These are phyloP conservation scores for Dione vanillae DNA, from an alignment of 2,888 invertebrate species.

Conservation along the genomic window DNA sequence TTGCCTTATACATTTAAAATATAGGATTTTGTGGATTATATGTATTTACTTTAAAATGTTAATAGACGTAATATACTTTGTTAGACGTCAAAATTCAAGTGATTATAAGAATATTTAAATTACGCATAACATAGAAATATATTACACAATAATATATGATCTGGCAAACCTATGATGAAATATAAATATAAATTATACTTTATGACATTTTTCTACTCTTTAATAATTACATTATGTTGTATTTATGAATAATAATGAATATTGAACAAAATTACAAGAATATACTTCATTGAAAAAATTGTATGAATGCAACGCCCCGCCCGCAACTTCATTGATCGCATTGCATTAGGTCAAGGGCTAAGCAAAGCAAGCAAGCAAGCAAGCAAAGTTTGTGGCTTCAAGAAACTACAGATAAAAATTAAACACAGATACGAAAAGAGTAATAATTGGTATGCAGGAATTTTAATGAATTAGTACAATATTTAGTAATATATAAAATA, in stretches of 20 bases:
- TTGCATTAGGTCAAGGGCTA: conserved; percentile 76
- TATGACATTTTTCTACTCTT: background rate
- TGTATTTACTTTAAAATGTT: no score
- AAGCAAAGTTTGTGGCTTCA: conserved; percentile 41
- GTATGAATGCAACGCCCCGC: conserved; percentile 51
- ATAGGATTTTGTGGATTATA: no score
- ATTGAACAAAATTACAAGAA: background rate
- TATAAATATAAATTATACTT: no score
- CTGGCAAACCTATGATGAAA: no score
- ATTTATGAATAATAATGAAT: background rate
- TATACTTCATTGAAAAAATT: conserved; percentile 46
- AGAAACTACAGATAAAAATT: conserved; percentile 13
- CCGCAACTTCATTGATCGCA: conserved; percentile 72
- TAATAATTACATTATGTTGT: background rate
- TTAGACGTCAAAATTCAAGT: no score
- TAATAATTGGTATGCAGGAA: background rate
- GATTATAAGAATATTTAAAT: no score
- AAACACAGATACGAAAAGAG: background rate
- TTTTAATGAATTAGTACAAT: background rate
- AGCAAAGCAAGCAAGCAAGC: no score
- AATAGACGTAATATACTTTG: no score
- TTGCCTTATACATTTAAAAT: no score
- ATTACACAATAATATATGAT: no score
- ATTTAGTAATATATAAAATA: background rate
- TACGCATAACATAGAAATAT: no score